These are phyloP conservation scores for Tadarida brasiliensis DNA, from an alignment of 2,797 vertebrate species.

Conservation along the genomic window DNA sequence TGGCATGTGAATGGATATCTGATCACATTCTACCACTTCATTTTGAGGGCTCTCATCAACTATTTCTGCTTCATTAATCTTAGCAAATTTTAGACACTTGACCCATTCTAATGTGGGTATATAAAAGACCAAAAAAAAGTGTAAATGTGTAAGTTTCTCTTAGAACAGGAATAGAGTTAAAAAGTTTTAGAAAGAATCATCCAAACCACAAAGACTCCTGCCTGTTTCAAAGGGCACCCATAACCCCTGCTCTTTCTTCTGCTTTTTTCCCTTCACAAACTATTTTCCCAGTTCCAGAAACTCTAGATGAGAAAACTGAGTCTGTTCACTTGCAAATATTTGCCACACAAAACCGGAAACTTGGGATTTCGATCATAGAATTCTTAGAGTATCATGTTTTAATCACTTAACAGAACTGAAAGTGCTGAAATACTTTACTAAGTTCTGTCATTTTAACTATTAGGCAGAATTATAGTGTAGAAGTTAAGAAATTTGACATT, in stretches of 20 bases:
- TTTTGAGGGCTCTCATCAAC: neutral
- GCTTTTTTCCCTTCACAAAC: neutral
- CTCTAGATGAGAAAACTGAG: neutral
- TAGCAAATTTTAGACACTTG: slow-evolving; percentile 13
- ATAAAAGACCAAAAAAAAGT: neutral
- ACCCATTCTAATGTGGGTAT: neutral
- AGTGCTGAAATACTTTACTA: neutral
- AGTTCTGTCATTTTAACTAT: slow-evolving; percentile 26
- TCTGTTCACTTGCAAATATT: neutral
- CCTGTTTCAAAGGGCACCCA: neutral
- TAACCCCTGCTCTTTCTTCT: neutral
- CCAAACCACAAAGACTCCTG: slow-evolving; percentile 5
- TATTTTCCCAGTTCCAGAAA: slow-evolving; percentile 7
- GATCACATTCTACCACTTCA: neutral
- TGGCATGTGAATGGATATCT: neutral
- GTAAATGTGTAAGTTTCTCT: neutral
- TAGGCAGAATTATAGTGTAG: neutral
- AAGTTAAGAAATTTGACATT: neutral
- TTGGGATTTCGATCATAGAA: neutral
- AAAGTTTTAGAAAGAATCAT: neutral
- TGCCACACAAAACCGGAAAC: neutral
- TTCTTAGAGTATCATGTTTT: slow-evolving; percentile 10
- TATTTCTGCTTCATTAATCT: slow-evolving; percentile 35
- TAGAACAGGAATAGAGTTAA: neutral
- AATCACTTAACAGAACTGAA: neutral